Percentiles rank a stretch among this genome's conserved stretches.
phyloP scores from a whole-genome alignment of 1,140 invertebrate genomes.

The Leguminivora glycinivorella region DNA sequence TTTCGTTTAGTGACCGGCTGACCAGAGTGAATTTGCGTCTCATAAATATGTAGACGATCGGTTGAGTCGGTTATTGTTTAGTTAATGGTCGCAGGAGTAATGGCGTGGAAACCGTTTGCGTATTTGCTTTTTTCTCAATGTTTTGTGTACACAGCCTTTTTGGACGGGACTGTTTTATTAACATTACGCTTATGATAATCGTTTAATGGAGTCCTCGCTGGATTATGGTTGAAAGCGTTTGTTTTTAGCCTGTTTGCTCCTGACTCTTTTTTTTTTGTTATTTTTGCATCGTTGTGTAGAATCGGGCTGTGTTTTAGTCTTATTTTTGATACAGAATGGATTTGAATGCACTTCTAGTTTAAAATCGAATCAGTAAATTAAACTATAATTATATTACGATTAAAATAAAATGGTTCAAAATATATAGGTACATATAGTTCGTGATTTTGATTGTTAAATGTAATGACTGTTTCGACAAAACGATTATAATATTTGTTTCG shows the following conservation, averaged over 20 bases:
- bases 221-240: conserved; percentile 25
- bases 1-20: background rate
- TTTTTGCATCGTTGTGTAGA: background rate
- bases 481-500: too few species aligned
- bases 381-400: too few species aligned
- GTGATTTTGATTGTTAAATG: too few species aligned
- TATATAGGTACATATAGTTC: too few species aligned
- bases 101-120: conserved; percentile 35
- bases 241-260: conserved; percentile 9
- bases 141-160: conserved; percentile 24
- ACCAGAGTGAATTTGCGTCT: conserved; percentile 24
- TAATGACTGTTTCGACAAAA: too few species aligned
- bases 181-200: conserved; percentile 27
- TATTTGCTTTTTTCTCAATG: conserved; percentile 31
- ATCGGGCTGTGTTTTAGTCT: background rate
- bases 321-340: background rate
- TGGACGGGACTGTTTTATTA: conserved; percentile 11
- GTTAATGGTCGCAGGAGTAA: conserved; percentile 42
- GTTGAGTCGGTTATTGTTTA: conserved; percentile 39
- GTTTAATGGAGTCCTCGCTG: conserved; percentile 21
- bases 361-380: too few species aligned
- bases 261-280: background rate
- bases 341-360: too few species aligned
- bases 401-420: too few species aligned
- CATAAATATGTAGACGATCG: conserved; percentile 43